Conservation (phyloP, 2,113 vertebrate species). For the Euleptes europaea region DNA sequence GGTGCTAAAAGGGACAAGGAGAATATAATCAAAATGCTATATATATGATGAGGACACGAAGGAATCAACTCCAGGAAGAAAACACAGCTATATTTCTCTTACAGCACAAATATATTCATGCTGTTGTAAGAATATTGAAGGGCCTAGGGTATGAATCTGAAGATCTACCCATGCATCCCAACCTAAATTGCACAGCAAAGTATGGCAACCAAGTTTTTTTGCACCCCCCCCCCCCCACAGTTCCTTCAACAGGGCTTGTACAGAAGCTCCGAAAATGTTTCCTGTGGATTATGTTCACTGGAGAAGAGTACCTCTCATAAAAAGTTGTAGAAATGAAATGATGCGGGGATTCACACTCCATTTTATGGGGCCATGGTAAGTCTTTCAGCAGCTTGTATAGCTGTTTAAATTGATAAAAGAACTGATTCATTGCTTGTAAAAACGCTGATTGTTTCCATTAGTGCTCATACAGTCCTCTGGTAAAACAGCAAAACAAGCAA, state of each 20-base stretch:
- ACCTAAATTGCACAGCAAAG: not conserved
- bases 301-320: conserved; percentile 9
- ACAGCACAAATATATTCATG: not conserved
- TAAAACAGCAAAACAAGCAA: not conserved
- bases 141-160: not conserved
- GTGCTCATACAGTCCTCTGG: not conserved
- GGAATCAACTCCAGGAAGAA: not conserved
- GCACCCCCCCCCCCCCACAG: not conserved
- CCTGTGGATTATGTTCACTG: not conserved
- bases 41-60: not conserved
- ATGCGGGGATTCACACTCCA: not conserved
- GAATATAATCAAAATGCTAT: no score
- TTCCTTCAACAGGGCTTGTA: not conserved
- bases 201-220: not conserved
- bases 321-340: conserved; percentile 17
- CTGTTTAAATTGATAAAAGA: conserved; percentile 10
- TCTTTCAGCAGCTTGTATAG: not conserved
- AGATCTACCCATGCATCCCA: not conserved
- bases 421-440: conserved; percentile 16
- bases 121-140: not conserved
- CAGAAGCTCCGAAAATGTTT: not conserved
- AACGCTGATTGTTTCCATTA: not conserved
- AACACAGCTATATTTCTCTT: not conserved
- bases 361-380: conserved; percentile 5
- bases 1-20: not conserved